Evolutionary conservation across 2,888 invertebrate genomes (phyloP).

Genomic region (Embidobia sp.): DNA sequence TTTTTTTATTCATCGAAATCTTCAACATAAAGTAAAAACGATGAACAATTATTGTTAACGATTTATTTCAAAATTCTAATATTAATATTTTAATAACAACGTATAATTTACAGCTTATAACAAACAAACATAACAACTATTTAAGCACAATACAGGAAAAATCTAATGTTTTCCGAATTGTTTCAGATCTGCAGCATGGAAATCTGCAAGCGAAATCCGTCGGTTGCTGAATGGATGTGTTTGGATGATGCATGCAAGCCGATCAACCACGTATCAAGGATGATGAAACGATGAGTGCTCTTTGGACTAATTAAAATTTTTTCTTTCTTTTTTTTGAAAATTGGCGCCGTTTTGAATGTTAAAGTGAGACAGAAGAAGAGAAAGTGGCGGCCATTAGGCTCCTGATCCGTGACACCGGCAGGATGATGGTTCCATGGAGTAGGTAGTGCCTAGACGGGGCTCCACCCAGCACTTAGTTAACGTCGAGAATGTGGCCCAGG

Average conservation of each 20-base stretch:
- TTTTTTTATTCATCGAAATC: too few species aligned
- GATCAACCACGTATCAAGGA: conserved; percentile 15
- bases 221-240: background rate
- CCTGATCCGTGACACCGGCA: conserved; percentile 66
- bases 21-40: too few species aligned
- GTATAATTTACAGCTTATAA: too few species aligned
- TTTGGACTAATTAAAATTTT: conserved; percentile 34
- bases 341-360: conserved; percentile 67
- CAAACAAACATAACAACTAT: too few species aligned
- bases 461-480: conserved; percentile 84
- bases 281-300: conserved; percentile 24
- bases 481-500: conserved; percentile 81
- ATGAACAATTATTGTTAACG: too few species aligned
- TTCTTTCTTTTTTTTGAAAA: conserved; percentile 42
- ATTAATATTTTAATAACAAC: too few species aligned
- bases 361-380: conserved; percentile 69
- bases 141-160: too few species aligned
- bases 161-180: background rate
- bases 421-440: conserved; percentile 81
- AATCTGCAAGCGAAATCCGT: background rate
- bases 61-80: too few species aligned
- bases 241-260: conserved; percentile 8
- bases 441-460: conserved; percentile 81
- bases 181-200: background rate
- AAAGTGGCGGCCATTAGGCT: conserved; percentile 77